Evolutionary conservation across 2,113 vertebrate species (phyloP).

Genomic region (Tyrannus savana): DNA sequence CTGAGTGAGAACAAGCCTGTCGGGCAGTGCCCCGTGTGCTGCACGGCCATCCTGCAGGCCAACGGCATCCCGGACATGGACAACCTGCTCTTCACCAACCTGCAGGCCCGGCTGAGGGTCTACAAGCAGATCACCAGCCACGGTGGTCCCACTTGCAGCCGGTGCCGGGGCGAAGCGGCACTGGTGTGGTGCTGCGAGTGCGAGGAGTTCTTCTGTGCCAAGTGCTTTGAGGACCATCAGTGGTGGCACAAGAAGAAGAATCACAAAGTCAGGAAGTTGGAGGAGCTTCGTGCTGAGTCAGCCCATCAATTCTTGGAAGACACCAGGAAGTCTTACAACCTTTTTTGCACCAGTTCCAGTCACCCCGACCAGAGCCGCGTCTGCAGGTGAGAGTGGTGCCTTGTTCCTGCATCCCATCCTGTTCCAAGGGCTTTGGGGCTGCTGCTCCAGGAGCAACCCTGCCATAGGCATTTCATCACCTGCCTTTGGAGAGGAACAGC

Average conservation of each 20-base stretch:
- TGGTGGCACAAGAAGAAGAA: slow-evolving; percentile 71
- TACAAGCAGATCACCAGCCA: slow-evolving; percentile 38
- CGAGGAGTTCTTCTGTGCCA: slow-evolving; percentile 64
- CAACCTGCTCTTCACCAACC: slow-evolving; percentile 70
- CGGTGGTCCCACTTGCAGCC: background rate
- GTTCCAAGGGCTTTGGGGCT: background rate
- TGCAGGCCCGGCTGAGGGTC: slow-evolving; percentile 35
- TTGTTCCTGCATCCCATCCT: background rate
- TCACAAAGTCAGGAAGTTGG: slow-evolving; percentile 51
- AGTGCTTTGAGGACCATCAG: slow-evolving; percentile 70
- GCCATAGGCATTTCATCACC: background rate
- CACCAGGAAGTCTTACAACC: slow-evolving; percentile 45
- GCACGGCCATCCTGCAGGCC: rapidly evolving
- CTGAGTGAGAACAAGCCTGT: background rate
- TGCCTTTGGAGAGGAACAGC: background rate
- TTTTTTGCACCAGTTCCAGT: slow-evolving; percentile 68
- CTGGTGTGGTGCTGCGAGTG: slow-evolving; percentile 74
- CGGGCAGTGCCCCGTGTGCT: slow-evolving; percentile 56
- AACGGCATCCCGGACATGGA: background rate
- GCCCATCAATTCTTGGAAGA: slow-evolving; percentile 57
- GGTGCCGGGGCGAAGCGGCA: background rate
- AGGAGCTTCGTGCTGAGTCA: slow-evolving; percentile 27
- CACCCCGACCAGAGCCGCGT: slow-evolving; percentile 22
- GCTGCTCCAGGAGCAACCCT: background rate
- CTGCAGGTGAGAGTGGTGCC: background rate